phyloP scores from a whole-genome alignment of 30 jellyfish, hydroid and myxozoan species.

The Phacellophora camtschatica region DNA sequence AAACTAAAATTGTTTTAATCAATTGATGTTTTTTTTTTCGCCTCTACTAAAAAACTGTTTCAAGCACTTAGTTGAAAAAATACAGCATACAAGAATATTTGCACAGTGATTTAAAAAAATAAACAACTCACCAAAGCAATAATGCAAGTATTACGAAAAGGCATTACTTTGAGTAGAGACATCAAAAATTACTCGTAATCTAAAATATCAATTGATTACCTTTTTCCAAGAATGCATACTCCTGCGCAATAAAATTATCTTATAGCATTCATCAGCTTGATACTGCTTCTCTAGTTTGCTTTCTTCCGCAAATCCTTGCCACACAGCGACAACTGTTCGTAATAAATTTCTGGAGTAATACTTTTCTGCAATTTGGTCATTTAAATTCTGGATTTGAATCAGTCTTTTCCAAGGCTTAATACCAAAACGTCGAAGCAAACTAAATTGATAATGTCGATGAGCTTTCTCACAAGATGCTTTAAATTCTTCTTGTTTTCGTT shows the following conservation, averaged over 20 bases:
- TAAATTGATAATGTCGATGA: slow-evolving; percentile 30
- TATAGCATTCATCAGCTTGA: slow-evolving; percentile 54
- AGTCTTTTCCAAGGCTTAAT: slow-evolving; percentile 82
- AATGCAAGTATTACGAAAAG: no score
- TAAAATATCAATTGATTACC: slow-evolving; percentile 50
- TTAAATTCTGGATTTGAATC: slow-evolving; percentile 29
- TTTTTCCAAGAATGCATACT: slow-evolving; percentile 58
- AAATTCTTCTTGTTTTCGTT: slow-evolving; percentile 44
- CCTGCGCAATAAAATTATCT: slow-evolving; percentile 51
- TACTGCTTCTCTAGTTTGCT: neutral
- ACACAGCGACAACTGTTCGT: slow-evolving; percentile 14
- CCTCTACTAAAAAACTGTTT: no score
- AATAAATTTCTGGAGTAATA: slow-evolving; percentile 23
- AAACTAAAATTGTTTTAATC: no score
- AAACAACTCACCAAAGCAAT: no score
- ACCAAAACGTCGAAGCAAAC: slow-evolving; percentile 59
- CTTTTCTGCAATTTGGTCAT: slow-evolving; percentile 59
- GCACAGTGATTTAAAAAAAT: no score
- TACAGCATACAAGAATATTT: no score
- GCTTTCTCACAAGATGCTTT: slow-evolving; percentile 52
- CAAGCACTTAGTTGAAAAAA: no score
- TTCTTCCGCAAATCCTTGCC: slow-evolving; percentile 58
- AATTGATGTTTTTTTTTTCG: no score
- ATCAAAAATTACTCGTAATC: no score
- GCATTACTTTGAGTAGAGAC: no score